Evolutionary conservation across 2,888 invertebrate genomes (phyloP).

Genomic region (Thymelicus lineola): DNA sequence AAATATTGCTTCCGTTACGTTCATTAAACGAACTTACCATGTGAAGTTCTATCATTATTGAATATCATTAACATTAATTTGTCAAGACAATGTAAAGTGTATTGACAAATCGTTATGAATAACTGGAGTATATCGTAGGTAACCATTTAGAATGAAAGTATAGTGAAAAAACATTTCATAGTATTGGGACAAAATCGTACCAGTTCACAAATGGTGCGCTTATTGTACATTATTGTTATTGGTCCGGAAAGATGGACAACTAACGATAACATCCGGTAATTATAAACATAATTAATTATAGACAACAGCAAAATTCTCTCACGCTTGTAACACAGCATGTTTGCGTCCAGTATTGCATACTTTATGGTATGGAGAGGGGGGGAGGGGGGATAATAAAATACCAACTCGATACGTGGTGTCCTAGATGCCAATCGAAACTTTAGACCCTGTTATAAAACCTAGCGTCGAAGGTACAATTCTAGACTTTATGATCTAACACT

Average conservation of each 20-base stretch:
- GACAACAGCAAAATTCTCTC: constrained; percentile 70
- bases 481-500: constrained; percentile 74
- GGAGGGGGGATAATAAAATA: constrained; percentile 38
- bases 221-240: constrained; percentile 42
- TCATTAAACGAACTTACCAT: background rate
- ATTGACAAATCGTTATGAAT: too few species aligned
- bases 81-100: too few species aligned
- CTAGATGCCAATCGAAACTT: constrained; percentile 59
- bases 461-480: constrained; percentile 75
- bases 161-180: background rate
- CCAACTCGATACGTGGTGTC: constrained; percentile 50
- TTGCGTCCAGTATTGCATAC: constrained; percentile 22
- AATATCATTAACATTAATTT: background rate
- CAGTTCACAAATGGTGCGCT: constrained; percentile 28
- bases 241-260: constrained; percentile 27
- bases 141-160: background rate
- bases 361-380: background rate
- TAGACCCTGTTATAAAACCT: constrained; percentile 81
- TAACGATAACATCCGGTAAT: constrained; percentile 32
- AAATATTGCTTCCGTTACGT: too few species aligned
- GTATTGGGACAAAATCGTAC: constrained; percentile 18
- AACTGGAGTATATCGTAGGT: background rate
- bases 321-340: constrained; percentile 29
- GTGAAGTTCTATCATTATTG: background rate
- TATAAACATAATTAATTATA: constrained; percentile 45